Conservation (phyloP, 2,888 invertebrate species). For the Andrena praecox region DNA sequence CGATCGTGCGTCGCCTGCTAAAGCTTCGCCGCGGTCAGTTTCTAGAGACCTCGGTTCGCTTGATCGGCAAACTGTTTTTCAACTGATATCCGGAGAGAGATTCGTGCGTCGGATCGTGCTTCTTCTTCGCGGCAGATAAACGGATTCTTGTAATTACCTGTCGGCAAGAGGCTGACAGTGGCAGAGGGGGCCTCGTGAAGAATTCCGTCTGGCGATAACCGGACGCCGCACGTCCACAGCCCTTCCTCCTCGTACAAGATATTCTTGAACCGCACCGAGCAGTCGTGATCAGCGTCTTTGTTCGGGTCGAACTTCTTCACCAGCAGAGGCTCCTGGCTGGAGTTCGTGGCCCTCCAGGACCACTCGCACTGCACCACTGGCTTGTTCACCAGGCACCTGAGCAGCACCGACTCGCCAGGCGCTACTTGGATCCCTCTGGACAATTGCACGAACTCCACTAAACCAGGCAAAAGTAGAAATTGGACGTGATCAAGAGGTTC, state of each 20-base stretch:
- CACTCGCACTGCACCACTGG: conserved; percentile 83
- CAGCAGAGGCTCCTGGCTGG: conserved; percentile 78
- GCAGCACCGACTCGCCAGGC: conserved; percentile 81
- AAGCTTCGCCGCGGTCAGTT: not conserved
- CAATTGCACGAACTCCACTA: conserved; percentile 83
- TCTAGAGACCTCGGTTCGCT: not conserved
- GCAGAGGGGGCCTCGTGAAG: conserved; percentile 83
- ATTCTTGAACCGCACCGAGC: conserved; percentile 82
- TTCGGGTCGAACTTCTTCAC: conserved; percentile 81
- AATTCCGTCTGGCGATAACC: conserved; percentile 78
- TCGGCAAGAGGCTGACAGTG: conserved; percentile 80
- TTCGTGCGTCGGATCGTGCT: not conserved
- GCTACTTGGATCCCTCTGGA: conserved; percentile 82
- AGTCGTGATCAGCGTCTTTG: conserved; percentile 82
- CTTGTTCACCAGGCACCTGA: conserved; percentile 82
- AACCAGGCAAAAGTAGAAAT: conserved; percentile 24
- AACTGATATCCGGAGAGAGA: not conserved
- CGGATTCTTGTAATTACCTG: conserved; percentile 71
- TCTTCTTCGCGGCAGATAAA: not conserved
- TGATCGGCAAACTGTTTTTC: not conserved
- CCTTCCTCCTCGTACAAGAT: conserved; percentile 83
- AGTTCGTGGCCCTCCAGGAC: conserved; percentile 82
- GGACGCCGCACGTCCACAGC: conserved; percentile 83
- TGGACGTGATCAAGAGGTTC: no score
- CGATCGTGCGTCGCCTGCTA: not conserved